These are phyloP conservation scores for Brienomyrus brachyistius DNA, from an alignment of 2,113 vertebrate genomes.

Conservation along the genomic window DNA sequence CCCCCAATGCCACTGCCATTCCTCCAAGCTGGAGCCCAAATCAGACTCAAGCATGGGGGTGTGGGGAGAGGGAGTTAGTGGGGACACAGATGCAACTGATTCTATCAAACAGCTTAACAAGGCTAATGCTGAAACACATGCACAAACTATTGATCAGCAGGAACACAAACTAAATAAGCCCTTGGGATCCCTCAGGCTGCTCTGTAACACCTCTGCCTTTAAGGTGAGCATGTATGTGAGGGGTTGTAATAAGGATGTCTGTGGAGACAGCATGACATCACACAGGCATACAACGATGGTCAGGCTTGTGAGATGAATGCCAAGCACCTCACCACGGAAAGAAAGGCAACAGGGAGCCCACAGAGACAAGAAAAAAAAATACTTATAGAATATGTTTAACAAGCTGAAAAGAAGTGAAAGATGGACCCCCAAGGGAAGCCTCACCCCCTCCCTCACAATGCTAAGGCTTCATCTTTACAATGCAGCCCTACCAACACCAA, in stretches of 20 bases:
- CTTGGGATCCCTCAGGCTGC: no score
- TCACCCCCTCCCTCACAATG: neutral
- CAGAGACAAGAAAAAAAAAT: conserved; percentile 20
- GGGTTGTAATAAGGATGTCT: neutral
- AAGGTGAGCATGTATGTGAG: neutral
- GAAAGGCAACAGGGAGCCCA: neutral
- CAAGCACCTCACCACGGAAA: neutral
- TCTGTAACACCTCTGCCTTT: neutral
- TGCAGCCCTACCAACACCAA: neutral
- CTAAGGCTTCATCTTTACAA: neutral
- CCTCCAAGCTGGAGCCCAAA: conserved; percentile 19
- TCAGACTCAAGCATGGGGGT: neutral
- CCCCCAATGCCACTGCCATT: conserved; percentile 33
- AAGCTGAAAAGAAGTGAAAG: neutral
- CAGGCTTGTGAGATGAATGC: neutral
- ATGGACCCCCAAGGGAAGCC: neutral
- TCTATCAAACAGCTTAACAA: neutral
- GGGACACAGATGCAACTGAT: neutral
- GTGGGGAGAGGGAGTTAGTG: neutral
- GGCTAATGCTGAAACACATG: neutral
- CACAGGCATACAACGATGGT: neutral
- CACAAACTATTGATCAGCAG: neutral
- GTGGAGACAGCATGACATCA: neutral
- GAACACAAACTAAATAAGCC: neutral
- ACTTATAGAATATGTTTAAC: conserved; percentile 17